Conservation (phyloP, 2,888 invertebrate genomes). For the Thera obeliscata region DNA sequence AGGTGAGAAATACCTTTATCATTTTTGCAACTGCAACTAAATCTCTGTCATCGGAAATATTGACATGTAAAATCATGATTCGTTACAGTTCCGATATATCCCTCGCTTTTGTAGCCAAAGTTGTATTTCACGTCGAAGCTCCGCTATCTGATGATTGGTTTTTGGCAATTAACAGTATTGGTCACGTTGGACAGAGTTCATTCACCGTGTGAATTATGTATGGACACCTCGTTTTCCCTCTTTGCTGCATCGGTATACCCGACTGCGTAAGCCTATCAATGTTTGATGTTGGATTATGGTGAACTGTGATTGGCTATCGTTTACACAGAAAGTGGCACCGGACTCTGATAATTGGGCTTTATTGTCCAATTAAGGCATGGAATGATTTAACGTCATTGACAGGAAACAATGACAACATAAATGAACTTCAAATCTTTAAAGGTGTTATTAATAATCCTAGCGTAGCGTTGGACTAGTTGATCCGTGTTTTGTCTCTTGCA, state of each 20-base stretch:
- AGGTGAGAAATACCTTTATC: background rate
- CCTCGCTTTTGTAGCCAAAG: slow-evolving; percentile 73
- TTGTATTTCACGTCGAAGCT: slow-evolving; percentile 80
- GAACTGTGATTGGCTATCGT: background rate
- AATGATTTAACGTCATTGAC: background rate
- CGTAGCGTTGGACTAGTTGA: no score
- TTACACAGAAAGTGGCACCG: background rate
- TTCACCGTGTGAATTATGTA: slow-evolving; percentile 84
- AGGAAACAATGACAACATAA: no score
- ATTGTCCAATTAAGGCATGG: background rate
- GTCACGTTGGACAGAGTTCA: slow-evolving; percentile 80
- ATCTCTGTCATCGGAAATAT: slow-evolving; percentile 29
- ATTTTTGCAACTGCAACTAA: slow-evolving; percentile 18
- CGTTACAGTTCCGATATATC: slow-evolving; percentile 41
- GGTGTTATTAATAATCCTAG: no score
- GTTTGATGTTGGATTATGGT: slow-evolving; percentile 21
- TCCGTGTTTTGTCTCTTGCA: no score
- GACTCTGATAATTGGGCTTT: background rate
- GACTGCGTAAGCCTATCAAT: slow-evolving; percentile 48
- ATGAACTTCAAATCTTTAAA: no score
- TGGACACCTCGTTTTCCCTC: slow-evolving; percentile 72
- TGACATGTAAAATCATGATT: slow-evolving; percentile 33
- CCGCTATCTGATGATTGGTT: slow-evolving; percentile 85
- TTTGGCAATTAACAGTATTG: slow-evolving; percentile 85
- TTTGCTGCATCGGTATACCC: slow-evolving; percentile 67